phyloP scores from a whole-genome alignment of 1,140 invertebrate species.

The Diabrotica virgifera region DNA sequence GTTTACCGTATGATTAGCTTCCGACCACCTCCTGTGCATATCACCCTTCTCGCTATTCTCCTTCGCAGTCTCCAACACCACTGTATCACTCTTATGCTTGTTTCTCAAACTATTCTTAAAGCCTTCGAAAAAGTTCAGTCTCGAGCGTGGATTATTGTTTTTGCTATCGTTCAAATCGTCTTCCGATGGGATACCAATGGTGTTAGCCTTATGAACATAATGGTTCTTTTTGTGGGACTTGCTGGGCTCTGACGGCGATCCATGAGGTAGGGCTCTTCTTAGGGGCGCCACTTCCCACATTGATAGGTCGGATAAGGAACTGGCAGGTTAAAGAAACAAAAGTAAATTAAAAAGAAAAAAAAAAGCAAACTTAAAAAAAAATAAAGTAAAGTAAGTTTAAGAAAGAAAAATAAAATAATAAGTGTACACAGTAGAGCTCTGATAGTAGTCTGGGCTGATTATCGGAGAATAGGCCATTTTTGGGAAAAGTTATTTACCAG shows the following conservation, averaged over 20 bases:
- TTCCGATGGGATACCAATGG: slow-evolving; percentile 54
- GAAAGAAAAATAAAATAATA: no score
- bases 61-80: slow-evolving; percentile 34
- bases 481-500: no score
- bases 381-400: neutral
- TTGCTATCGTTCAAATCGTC: slow-evolving; percentile 39
- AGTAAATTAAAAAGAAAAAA: slow-evolving; percentile 43
- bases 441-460: no score
- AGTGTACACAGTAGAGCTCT: no score
- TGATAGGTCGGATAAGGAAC: slow-evolving; percentile 33
- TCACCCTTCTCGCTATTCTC: slow-evolving; percentile 36
- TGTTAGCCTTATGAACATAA: slow-evolving; percentile 58
- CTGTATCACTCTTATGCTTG: slow-evolving; percentile 45
- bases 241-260: slow-evolving; percentile 30
- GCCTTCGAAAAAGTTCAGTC: slow-evolving; percentile 40
- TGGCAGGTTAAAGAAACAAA: slow-evolving; percentile 23
- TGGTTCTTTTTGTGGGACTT: slow-evolving; percentile 40
- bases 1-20: slow-evolving; percentile 42
- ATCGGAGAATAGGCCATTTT: no score
- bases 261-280: slow-evolving; percentile 35
- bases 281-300: slow-evolving; percentile 33
- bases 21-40: slow-evolving; percentile 44
- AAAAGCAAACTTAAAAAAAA: neutral
- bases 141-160: slow-evolving; percentile 30
- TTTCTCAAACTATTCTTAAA: slow-evolving; percentile 41